These are phyloP conservation scores for Antigone vipio DNA, from an alignment of 2,113 vertebrate species.

Conservation along the genomic window DNA sequence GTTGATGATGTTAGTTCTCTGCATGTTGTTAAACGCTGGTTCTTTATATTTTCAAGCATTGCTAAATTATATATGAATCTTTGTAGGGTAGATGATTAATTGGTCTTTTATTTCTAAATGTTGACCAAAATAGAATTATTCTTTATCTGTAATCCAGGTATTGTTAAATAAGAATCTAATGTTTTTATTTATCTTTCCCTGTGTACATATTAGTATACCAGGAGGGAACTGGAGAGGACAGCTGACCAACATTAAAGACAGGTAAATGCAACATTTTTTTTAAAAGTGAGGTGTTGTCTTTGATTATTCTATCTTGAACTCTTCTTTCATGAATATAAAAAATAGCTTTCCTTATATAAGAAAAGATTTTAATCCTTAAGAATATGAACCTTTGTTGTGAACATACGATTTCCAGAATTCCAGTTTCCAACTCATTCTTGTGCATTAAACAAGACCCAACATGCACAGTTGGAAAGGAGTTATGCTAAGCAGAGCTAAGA, in stretches of 20 bases:
- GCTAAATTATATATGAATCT: not conserved
- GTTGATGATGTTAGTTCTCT: not conserved
- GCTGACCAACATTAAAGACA: constrained; percentile 73
- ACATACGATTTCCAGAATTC: not conserved
- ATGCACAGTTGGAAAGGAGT: not conserved
- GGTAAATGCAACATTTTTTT: constrained; percentile 73
- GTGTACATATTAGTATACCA: constrained; percentile 75
- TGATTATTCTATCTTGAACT: not conserved
- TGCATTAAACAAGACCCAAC: not conserved
- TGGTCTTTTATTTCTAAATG: not conserved
- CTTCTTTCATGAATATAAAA: not conserved
- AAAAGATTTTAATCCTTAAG: not conserved
- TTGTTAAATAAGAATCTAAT: constrained; percentile 16
- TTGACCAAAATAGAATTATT: not conserved
- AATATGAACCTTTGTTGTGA: not conserved
- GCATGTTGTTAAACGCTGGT: not conserved
- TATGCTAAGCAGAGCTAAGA: not conserved
- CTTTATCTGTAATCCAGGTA: not conserved
- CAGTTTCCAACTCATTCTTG: not conserved
- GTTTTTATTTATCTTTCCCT: constrained; percentile 16
- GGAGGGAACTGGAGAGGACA: constrained; percentile 83
- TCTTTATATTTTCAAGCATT: not conserved
- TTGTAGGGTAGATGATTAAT: not conserved
- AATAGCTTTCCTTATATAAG: not conserved
- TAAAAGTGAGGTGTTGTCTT: not conserved